These are phyloP conservation scores for Hippocampus abdominalis DNA, from an alignment of 2,113 vertebrate genomes.

Conservation along the genomic window DNA sequence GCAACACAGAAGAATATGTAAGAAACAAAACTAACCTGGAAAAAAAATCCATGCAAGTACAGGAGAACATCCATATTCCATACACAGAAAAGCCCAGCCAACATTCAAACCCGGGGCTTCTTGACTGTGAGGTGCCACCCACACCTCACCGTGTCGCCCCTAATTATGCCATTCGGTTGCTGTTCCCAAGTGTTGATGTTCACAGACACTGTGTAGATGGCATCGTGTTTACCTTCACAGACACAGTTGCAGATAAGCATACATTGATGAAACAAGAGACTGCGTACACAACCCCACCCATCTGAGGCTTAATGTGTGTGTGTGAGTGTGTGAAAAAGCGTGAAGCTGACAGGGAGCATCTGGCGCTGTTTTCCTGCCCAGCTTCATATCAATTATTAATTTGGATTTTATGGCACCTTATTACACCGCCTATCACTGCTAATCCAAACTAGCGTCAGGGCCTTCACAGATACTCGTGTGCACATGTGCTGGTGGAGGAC, in stretches of 20 bases:
- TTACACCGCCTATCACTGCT: conserved; percentile 65
- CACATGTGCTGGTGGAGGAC: background rate
- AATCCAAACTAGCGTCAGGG: conserved; percentile 58
- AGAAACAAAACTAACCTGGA: background rate
- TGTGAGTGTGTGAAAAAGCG: conserved; percentile 10
- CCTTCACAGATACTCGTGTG: conserved; percentile 14
- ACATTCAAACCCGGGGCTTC: background rate
- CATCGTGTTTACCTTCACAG: conserved; percentile 44
- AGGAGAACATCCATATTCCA: no score
- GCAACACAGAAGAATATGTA: background rate
- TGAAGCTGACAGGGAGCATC: conserved; percentile 58
- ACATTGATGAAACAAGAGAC: conserved; percentile 27
- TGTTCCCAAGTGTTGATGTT: conserved; percentile 14
- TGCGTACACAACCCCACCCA: conserved; percentile 14
- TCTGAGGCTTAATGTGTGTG: background rate
- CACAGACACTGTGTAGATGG: conserved; percentile 19
- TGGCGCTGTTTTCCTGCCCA: conserved; percentile 47
- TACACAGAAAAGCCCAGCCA: background rate
- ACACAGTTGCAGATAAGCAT: conserved; percentile 37
- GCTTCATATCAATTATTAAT: conserved; percentile 57
- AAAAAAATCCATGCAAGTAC: background rate
- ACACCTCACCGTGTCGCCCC: background rate
- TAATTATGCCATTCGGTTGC: background rate
- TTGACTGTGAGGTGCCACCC: background rate
- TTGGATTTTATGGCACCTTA: conserved; percentile 65